phyloP scores from a whole-genome alignment of 2,888 invertebrate species.

The Drosophila picticornis region DNA sequence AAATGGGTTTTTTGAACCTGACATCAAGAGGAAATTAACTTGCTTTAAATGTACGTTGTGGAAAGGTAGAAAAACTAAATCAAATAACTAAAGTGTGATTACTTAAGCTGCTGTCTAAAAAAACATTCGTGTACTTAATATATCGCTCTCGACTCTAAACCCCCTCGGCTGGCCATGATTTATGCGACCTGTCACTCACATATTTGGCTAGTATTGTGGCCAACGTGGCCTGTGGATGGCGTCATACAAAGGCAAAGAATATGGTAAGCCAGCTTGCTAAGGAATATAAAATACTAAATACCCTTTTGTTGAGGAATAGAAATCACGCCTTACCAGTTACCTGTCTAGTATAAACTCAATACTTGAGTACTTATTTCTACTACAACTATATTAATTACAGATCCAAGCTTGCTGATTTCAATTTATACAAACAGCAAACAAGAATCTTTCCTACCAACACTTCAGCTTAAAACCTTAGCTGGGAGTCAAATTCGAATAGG shows the following conservation, averaged over 20 bases:
- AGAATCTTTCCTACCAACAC: background rate
- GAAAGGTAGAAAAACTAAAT: constrained; percentile 4
- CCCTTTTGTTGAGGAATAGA: constrained; percentile 1
- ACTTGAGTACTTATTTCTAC: background rate
- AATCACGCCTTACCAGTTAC: background rate
- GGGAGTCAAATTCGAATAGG: background rate
- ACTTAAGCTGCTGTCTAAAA: constrained; percentile 28
- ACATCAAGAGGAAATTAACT: constrained; percentile 23
- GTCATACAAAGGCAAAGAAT: constrained; percentile 51
- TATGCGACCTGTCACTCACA: constrained; percentile 60
- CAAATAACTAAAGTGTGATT: constrained; percentile 32
- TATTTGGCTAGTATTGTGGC: constrained; percentile 45
- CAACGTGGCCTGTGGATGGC: constrained; percentile 60
- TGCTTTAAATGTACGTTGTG: background rate
- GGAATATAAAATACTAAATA: background rate
- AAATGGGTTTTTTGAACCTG: constrained; percentile 57
- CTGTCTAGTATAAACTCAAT: background rate
- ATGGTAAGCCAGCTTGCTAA: background rate
- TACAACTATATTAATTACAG: background rate
- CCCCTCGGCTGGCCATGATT: constrained; percentile 55
- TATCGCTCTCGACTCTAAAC: constrained; percentile 1
- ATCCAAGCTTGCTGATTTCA: background rate
- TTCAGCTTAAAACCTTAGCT: background rate
- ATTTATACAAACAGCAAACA: background rate
- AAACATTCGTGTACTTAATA: constrained; percentile 17